Evolutionary conservation across 2,113 vertebrate species (phyloP), one percentile per base, ranked within the genome.

Genomic region (Orthonyx spaldingii): DNA sequence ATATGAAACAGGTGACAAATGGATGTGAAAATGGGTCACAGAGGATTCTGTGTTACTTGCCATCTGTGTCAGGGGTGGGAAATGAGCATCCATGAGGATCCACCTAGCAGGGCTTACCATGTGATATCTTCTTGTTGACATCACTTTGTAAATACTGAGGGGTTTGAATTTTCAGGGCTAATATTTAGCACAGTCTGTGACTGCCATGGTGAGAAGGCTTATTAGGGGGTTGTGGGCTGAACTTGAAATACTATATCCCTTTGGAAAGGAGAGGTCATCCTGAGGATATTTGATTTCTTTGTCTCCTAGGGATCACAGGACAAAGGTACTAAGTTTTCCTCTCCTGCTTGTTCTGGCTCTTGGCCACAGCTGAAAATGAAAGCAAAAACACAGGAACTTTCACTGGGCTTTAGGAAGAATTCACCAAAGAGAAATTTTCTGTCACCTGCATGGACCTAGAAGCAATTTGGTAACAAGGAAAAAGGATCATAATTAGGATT

Each of bases 1-100:
- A 57, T 76, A 23, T 30, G 68, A 95, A 90, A 77, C 65, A 96
- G 94, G 96, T 94, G 90, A 94, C 61, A 94, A 96, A 90, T 65
- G 78, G 89, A 80, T 94, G 82, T 85, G 41, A 90, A 95, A 92
- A 91, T 77, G 91, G 87, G 84, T 94, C 84, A 94, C 4, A 33
- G 69, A 89, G 76, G 66, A 86, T 81, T 72, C 81, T 85, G 39
- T 74, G 39, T 47, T 63, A 28, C 42, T 92, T 69, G 52, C 61
- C 68, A 50, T 81, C 64, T 93, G 83, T 90, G 55, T 63, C 64
- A 65, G 57, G 41, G 71, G 33, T 64, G 53, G 63, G 77, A 71
- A 80, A 93, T 33, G 37, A 72, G 80, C 23, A 50, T 57, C 44
- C 52, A 21, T 22, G 63, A 55, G 46, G 47, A 57, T 49, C 52